Evolutionary conservation across 2,888 invertebrate genomes (phyloP).

Genomic region (Xanthorhoe spadicearia): DNA sequence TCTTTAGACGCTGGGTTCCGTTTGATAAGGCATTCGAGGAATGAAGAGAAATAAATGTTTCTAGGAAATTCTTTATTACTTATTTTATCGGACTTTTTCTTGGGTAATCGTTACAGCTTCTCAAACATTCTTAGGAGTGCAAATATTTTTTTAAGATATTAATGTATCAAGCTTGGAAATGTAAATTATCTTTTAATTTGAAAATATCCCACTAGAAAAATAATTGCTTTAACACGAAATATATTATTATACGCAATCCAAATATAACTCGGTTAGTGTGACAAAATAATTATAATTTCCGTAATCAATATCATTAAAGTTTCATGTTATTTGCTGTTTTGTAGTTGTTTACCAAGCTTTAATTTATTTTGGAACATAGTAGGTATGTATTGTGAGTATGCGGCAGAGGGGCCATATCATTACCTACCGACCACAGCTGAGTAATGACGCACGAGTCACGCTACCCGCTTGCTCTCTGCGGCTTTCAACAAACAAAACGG

Average conservation of each 20-base stretch:
- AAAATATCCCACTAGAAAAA: too few species aligned
- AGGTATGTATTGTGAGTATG: constrained; percentile 32
- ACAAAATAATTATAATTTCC: too few species aligned
- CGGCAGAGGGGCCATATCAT: constrained; percentile 68
- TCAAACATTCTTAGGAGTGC: constrained; percentile 7
- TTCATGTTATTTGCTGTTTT: not conserved
- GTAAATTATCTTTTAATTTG: not conserved
- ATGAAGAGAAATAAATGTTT: constrained; percentile 41
- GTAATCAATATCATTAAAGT: not conserved
- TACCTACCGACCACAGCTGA: constrained; percentile 72
- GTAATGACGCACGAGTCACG: constrained; percentile 69
- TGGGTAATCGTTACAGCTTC: constrained; percentile 20
- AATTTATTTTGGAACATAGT: constrained; percentile 5
- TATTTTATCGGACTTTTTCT: constrained; percentile 33
- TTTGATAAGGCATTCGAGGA: constrained; percentile 44
- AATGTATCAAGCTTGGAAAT: not conserved
- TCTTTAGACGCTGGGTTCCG: constrained; percentile 57
- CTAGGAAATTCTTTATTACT: constrained; percentile 35
- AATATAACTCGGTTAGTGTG: too few species aligned
- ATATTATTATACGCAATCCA: too few species aligned
- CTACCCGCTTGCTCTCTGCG: constrained; percentile 58
- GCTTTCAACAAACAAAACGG: constrained; percentile 59
- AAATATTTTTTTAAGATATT: constrained; percentile 4
- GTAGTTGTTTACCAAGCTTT: not conserved
- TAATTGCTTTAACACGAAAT: too few species aligned